Evolutionary conservation across 2,888 invertebrate species (phyloP).

Genomic region (Polyommatus iphigenia): DNA sequence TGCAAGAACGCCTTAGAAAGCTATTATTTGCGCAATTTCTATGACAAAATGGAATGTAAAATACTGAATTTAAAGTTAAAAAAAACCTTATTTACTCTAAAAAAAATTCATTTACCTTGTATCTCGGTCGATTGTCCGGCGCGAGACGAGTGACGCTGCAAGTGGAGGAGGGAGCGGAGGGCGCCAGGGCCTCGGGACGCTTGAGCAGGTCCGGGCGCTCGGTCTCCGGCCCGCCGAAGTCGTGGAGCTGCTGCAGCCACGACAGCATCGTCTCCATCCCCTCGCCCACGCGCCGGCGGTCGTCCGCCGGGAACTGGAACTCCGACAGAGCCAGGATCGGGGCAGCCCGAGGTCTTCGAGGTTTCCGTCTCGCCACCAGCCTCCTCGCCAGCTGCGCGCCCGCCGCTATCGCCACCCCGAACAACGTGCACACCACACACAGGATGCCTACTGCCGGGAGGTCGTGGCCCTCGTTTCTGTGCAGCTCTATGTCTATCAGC

Average conservation of each 20-base stretch:
- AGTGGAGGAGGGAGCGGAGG: slow-evolving; percentile 76
- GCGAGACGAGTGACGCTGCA: slow-evolving; percentile 71
- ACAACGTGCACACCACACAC: slow-evolving; percentile 38
- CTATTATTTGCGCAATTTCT: too few relatives aligned
- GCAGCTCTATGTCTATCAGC: slow-evolving; percentile 18
- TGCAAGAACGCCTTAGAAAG: too few relatives aligned
- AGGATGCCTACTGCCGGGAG: slow-evolving; percentile 38
- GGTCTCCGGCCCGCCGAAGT: slow-evolving; percentile 90
- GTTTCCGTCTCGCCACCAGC: slow-evolving; percentile 36
- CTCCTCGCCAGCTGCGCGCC: slow-evolving; percentile 37
- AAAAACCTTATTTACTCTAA: too few relatives aligned
- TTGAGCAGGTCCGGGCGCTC: slow-evolving; percentile 92
- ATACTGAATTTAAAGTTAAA: background rate
- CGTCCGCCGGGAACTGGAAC: slow-evolving; percentile 57
- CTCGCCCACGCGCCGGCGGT: slow-evolving; percentile 74
- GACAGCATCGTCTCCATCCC: slow-evolving; percentile 93
- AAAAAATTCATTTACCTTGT: slow-evolving; percentile 83
- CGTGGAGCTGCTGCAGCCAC: slow-evolving; percentile 91
- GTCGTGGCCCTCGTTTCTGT: slow-evolving; percentile 31
- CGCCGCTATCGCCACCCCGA: slow-evolving; percentile 41
- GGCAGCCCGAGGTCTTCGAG: slow-evolving; percentile 47
- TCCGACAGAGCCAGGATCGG: slow-evolving; percentile 48
- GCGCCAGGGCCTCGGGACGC: slow-evolving; percentile 77
- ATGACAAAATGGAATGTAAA: too few relatives aligned
- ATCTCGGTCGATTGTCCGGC: slow-evolving; percentile 87